Conservation (phyloP, 2,113 vertebrate genomes). For the Acrocephalus arundinaceus region DNA sequence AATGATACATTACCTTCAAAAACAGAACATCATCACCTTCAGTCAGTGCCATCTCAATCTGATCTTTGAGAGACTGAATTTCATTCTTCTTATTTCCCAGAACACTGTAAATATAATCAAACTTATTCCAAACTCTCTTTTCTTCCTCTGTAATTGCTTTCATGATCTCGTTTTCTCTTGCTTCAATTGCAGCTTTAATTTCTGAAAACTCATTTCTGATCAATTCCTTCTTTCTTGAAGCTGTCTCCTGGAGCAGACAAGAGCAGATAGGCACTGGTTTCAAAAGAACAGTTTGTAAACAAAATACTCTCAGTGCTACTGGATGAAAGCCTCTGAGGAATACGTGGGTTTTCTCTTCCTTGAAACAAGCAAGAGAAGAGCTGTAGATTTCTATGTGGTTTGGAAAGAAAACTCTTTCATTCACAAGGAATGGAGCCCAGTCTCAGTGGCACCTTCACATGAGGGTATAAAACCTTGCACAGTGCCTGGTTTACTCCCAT, state of each 20-base stretch:
- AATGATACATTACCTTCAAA: slow-evolving; percentile 81
- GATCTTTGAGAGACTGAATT: slow-evolving; percentile 73
- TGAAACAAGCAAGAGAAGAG: background rate
- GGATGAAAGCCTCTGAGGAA: background rate
- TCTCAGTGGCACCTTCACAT: background rate
- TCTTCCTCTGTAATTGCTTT: slow-evolving; percentile 78
- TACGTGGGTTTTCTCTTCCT: background rate
- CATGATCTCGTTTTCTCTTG: slow-evolving; percentile 71
- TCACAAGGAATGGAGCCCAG: background rate
- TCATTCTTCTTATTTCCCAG: slow-evolving; percentile 78
- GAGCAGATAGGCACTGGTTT: background rate
- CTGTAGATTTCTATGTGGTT: background rate
- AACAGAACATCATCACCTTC: slow-evolving; percentile 79
- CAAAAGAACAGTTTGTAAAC: background rate
- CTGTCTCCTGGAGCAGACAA: slow-evolving; percentile 72
- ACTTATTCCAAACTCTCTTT: slow-evolving; percentile 75
- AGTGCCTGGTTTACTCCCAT: background rate
- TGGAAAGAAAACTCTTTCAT: background rate
- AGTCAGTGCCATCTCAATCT: slow-evolving; percentile 74
- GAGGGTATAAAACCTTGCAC: background rate
- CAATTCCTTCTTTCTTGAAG: slow-evolving; percentile 65
- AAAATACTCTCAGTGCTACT: background rate
- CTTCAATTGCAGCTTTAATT: slow-evolving; percentile 79
- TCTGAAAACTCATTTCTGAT: slow-evolving; percentile 78
- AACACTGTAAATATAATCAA: slow-evolving; percentile 64